These are phyloP conservation scores for Hydrocynus forskahlii DNA, from an alignment of 2,797 vertebrate genomes.

Conservation along the genomic window DNA sequence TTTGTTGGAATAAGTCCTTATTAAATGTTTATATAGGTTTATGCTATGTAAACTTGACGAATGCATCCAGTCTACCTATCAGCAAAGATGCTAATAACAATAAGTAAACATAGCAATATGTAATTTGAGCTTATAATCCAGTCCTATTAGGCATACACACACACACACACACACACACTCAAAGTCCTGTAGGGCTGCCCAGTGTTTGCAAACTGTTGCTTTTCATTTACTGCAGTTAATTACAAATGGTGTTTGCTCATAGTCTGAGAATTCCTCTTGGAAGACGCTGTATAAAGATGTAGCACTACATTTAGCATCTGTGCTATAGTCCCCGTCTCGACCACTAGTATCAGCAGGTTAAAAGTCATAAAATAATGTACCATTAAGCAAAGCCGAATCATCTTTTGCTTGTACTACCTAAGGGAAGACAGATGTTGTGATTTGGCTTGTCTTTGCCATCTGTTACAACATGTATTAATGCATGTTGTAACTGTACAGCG, in stretches of 20 bases:
- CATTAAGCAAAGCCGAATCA: conserved; percentile 31
- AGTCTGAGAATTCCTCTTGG: conserved; percentile 40
- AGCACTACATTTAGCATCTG: conserved; percentile 2
- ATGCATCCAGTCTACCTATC: background rate
- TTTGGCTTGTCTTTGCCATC: conserved; percentile 33
- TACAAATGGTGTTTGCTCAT: conserved; percentile 22
- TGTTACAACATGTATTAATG: conserved; percentile 36
- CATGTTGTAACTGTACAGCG: conserved; percentile 23
- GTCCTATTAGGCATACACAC: background rate
- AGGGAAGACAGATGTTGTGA: conserved; percentile 52
- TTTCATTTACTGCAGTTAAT: conserved; percentile 5
- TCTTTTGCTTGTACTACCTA: conserved; percentile 38
- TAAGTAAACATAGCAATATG: background rate
- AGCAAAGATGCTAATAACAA: background rate
- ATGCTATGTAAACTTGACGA: background rate
- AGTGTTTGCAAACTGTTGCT: background rate
- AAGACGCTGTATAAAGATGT: background rate
- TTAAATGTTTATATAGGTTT: background rate
- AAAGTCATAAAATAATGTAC: conserved; percentile 42
- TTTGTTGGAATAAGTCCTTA: no score
- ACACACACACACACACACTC: conserved; percentile 12
- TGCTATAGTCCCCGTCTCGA: conserved; percentile 2
- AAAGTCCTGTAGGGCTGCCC: background rate
- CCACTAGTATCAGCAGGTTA: conserved; percentile 33
- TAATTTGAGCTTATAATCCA: background rate